A percentile compares a stretch with the other conserved stretches of the same genome.
These are phyloP conservation scores for Macrobrachium nipponense DNA, from an alignment of 1,140 invertebrate genomes.

Conservation along the genomic window DNA sequence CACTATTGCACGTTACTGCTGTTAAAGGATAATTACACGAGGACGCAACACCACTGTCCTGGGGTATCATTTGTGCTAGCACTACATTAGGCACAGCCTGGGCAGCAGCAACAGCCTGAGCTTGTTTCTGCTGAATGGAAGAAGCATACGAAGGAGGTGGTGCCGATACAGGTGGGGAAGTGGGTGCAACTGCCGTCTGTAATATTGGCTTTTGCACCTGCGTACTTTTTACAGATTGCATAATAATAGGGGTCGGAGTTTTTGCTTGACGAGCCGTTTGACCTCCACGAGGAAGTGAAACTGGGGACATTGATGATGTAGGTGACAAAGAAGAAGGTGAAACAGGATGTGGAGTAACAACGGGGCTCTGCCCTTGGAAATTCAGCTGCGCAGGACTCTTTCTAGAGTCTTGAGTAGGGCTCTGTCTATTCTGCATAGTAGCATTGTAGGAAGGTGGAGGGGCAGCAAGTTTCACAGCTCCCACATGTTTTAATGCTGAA, in stretches of 20 bases:
- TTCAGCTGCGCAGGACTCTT: slow-evolving; percentile 78
- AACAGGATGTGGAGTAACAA: slow-evolving; percentile 56
- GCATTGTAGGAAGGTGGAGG: slow-evolving; percentile 85
- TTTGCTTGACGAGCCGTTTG: slow-evolving; percentile 85
- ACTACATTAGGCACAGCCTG: slow-evolving; percentile 83
- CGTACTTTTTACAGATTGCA: slow-evolving; percentile 95
- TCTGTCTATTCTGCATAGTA: slow-evolving; percentile 87
- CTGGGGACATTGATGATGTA: slow-evolving; percentile 59
- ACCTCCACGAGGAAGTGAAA: slow-evolving; percentile 51
- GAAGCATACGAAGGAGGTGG: slow-evolving; percentile 70
- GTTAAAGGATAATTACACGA: slow-evolving; percentile 53
- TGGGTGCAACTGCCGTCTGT: slow-evolving; percentile 92
- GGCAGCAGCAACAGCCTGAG: slow-evolving; percentile 74
- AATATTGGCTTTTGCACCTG: slow-evolving; percentile 93
- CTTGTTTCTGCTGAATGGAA: slow-evolving; percentile 68
- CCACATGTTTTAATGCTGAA: slow-evolving; percentile 70
- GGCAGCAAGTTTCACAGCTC: slow-evolving; percentile 70
- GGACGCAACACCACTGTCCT: slow-evolving; percentile 41
- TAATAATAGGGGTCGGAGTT: slow-evolving; percentile 91
- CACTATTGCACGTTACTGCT: slow-evolving; percentile 64
- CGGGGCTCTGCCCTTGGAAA: slow-evolving; percentile 38
- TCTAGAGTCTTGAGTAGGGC: slow-evolving; percentile 83
- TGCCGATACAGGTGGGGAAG: slow-evolving; percentile 67
- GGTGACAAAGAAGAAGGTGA: slow-evolving; percentile 52
- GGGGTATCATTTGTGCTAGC: slow-evolving; percentile 71